These are phyloP conservation scores for Phoeniculus purpureus DNA, from an alignment of 2,797 vertebrate genomes.

Conservation along the genomic window DNA sequence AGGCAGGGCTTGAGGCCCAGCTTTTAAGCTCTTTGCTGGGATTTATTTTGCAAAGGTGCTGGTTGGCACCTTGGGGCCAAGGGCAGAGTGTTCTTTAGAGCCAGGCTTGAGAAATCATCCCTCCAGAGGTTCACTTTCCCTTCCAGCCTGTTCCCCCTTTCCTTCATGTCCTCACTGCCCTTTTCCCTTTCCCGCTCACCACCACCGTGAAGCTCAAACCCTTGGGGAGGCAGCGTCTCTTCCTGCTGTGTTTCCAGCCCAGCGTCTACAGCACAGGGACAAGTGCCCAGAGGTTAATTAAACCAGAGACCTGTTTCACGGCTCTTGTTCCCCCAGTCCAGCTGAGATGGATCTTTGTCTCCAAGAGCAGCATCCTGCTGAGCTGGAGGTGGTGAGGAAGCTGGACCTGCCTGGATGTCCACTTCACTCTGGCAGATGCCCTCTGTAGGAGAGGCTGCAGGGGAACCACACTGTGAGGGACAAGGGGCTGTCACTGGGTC, in stretches of 20 bases:
- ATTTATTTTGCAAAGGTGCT: neutral
- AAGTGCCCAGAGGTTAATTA: accelerated
- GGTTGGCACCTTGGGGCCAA: neutral
- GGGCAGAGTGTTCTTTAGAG: constrained; percentile 40
- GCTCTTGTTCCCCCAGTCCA: accelerated
- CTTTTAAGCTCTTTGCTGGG: neutral
- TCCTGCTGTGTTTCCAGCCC: neutral
- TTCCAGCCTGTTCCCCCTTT: neutral
- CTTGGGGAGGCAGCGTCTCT: neutral
- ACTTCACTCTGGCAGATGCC: neutral
- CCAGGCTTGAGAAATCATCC: neutral
- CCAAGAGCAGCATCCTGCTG: accelerated
- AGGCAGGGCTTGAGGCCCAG: neutral
- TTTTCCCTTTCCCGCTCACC: neutral
- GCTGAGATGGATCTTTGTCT: accelerated
- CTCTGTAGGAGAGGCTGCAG: accelerated
- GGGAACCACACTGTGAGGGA: accelerated
- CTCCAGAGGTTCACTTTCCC: neutral
- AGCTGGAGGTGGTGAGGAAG: neutral
- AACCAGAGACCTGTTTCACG: neutral
- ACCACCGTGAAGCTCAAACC: neutral
- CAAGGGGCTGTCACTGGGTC: accelerated
- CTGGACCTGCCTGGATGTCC: neutral
- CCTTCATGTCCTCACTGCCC: neutral
- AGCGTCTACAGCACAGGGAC: neutral